These are phyloP conservation scores for Coryphaenoides rupestris DNA, from an alignment of 2,113 vertebrate genomes.

Conservation along the genomic window DNA sequence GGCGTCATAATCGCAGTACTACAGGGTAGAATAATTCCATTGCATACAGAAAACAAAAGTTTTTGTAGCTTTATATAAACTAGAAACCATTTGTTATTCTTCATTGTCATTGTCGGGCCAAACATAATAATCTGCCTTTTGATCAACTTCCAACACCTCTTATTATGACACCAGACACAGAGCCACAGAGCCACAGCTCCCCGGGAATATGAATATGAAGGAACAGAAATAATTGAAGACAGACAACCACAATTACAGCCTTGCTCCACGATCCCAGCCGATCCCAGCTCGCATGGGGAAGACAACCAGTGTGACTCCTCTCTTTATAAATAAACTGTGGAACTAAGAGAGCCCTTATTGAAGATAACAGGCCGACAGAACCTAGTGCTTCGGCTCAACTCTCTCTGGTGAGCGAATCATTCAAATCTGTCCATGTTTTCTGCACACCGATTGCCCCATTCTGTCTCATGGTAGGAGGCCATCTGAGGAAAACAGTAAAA, in stretches of 20 bases:
- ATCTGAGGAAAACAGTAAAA: no score
- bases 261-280: conserved; percentile 41
- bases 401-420: no score
- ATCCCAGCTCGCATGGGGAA: conserved; percentile 30
- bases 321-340: conserved; percentile 50
- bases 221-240: conserved; percentile 39
- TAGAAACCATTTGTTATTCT: background rate
- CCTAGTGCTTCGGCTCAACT: no score
- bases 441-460: no score
- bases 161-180: conserved; percentile 23
- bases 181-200: conserved; percentile 36
- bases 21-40: no score
- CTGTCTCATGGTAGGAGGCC: no score
- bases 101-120: conserved; percentile 5
- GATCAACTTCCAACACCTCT: conserved; percentile 37
- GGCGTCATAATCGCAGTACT: no score
- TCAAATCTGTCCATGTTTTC: no score
- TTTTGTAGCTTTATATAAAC: background rate
- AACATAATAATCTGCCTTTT: conserved; percentile 22
- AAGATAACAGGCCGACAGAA: conserved; percentile 34
- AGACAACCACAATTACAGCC: conserved; percentile 50
- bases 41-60: no score
- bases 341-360: conserved; percentile 18
- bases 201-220: conserved; percentile 20
- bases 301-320: conserved; percentile 36